Evolutionary conservation across 2,888 invertebrate genomes (phyloP).

Genomic region (Hedya salicella): DNA sequence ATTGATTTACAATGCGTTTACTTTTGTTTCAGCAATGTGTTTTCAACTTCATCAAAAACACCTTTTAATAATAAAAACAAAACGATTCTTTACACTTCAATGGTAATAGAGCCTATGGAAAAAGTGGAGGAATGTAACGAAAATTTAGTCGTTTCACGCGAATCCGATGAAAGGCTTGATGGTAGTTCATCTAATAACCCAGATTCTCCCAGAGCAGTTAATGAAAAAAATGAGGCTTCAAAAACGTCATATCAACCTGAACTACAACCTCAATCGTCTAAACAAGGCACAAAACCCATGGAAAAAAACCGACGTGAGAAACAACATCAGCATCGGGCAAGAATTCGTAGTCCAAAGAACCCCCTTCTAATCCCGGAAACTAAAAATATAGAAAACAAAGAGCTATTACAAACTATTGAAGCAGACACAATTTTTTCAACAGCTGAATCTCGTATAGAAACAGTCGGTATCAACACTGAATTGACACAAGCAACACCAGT

Average conservation of each 20-base stretch:
- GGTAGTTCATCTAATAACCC: slow-evolving; percentile 60
- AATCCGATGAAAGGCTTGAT: too few species aligned
- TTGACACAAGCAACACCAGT: too few species aligned
- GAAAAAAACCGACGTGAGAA: slow-evolving; percentile 54
- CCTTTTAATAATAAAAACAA: slow-evolving; percentile 55
- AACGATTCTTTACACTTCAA: slow-evolving; percentile 56
- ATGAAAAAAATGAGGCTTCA: slow-evolving; percentile 11
- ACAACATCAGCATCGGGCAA: slow-evolving; percentile 66
- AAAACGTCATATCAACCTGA: not conserved
- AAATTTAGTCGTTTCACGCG: slow-evolving; percentile 50
- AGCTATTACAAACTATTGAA: slow-evolving; percentile 3
- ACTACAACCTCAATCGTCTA: not conserved
- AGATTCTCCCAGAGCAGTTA: slow-evolving; percentile 44
- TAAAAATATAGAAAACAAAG: slow-evolving; percentile 49
- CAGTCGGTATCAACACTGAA: slow-evolving; percentile 52
- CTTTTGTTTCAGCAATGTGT: slow-evolving; percentile 51
- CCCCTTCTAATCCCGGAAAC: slow-evolving; percentile 52
- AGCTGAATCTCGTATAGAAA: slow-evolving; percentile 24
- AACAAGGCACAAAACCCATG: not conserved
- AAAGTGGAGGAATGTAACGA: slow-evolving; percentile 56
- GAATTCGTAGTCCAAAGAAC: slow-evolving; percentile 73
- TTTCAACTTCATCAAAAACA: slow-evolving; percentile 52
- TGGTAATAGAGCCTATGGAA: slow-evolving; percentile 53
- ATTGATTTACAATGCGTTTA: not conserved
- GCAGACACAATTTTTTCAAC: not conserved